These are phyloP conservation scores for Adoxophyes honmai DNA, from an alignment of 1,140 invertebrate genomes.

Conservation along the genomic window DNA sequence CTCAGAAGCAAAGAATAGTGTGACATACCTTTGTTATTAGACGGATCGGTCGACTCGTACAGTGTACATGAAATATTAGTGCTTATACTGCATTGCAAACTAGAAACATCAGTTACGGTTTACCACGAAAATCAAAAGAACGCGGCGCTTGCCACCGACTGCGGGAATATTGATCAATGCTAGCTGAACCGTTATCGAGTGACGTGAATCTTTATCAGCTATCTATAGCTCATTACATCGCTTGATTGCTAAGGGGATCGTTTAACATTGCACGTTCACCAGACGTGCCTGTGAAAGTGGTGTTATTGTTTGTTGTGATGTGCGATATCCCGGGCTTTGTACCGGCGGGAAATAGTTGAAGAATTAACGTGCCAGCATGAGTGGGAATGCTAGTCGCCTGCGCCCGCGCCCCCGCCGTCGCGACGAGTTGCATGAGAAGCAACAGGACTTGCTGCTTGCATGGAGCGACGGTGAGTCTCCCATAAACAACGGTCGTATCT, in stretches of 20 bases:
- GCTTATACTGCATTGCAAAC: no score
- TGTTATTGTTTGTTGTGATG: constrained; percentile 43
- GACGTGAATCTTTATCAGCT: constrained; percentile 60
- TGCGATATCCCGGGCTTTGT: constrained; percentile 21
- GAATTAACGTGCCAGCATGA: constrained; percentile 32
- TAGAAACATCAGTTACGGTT: no score
- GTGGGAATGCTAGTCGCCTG: constrained; percentile 38
- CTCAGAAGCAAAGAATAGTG: no score
- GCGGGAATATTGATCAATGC: not conserved
- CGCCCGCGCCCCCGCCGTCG: constrained; percentile 57
- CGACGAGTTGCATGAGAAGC: constrained; percentile 53
- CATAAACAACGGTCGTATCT: not conserved
- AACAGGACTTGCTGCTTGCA: constrained; percentile 64
- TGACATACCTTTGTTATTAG: no score
- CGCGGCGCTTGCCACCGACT: not conserved
- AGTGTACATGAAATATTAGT: no score
- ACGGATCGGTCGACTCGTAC: no score
- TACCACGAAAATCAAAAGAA: no score
- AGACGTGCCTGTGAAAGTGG: constrained; percentile 38
- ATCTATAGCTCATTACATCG: constrained; percentile 53
- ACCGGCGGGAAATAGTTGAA: constrained; percentile 6
- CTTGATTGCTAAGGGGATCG: constrained; percentile 44
- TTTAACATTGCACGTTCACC: constrained; percentile 51
- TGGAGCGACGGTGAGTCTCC: constrained; percentile 70
- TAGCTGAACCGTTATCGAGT: constrained; percentile 48